phyloP scores from a whole-genome alignment of 2,113 vertebrate species.

The Noturus placidus region DNA sequence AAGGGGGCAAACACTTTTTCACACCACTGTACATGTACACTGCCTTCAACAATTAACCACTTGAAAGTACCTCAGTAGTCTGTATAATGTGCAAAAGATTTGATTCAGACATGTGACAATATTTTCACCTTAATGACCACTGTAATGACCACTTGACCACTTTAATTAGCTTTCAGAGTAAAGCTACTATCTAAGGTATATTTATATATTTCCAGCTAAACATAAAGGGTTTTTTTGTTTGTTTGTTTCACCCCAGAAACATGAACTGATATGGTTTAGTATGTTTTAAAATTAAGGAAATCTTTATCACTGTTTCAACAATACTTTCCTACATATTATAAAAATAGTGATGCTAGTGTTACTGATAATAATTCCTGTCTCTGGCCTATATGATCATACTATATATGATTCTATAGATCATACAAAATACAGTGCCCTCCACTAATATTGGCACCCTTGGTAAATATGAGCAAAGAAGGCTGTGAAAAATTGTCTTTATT shows the following conservation, averaged over 20 bases:
- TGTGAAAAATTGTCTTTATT: no score
- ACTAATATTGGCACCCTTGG: no score
- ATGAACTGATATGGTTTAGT: not conserved
- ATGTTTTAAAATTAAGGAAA: not conserved
- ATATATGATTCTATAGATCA: no score
- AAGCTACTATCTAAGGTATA: not conserved
- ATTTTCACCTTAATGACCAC: not conserved
- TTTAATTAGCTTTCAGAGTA: not conserved
- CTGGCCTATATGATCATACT: no score
- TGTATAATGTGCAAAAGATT: not conserved
- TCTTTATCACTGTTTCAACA: not conserved
- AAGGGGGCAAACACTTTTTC: no score
- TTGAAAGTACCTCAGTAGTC: not conserved
- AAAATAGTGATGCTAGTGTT: not conserved
- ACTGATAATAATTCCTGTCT: not conserved
- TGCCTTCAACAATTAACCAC: not conserved
- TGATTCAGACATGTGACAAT: not conserved
- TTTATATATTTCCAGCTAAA: not conserved
- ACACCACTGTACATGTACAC: no score
- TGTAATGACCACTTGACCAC: not conserved
- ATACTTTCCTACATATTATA: not conserved
- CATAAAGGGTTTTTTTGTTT: not conserved
- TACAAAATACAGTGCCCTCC: no score
- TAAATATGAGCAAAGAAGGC: no score
- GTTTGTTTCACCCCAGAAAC: not conserved